Base-by-base conservation (phyloP, 1,140 invertebrate species). In the Bactericera cockerelli region DNA sequence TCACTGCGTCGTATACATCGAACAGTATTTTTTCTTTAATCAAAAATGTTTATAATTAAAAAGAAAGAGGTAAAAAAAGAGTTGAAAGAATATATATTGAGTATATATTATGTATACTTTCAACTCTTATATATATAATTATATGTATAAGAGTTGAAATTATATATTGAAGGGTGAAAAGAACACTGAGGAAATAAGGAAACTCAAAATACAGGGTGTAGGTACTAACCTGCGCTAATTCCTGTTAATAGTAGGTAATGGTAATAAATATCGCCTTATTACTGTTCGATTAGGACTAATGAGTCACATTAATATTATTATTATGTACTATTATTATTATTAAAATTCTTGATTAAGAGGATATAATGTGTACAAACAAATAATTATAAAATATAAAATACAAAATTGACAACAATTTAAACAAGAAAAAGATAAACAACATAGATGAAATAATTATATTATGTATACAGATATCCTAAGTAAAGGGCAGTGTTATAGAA, bases 31-130 rank as follows among this genome's bases (percentile, higher is more conserved):
- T 49, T 49, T 22, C 22, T 49, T 49, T 49, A 49, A 49, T 49
- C 42, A 49, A 49, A 49, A 49, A 49, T 49, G 42, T 49, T 49
- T 49, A 49, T 49, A 49, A 49, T 49, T 49, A 6, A 31, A 49
- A 49, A 49, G 19, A 49, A 49, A 49, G 33, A 49, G n/a, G n/a
- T 49, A 49, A 49, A 49, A 49, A 49, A 49, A 22, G 42, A 49
- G 42, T 4, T 19, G 19, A 49, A 49, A 31, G 13, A 31, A 31
- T 31, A 31, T 31, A 31, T 31, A n/a, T n/a, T n/a, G n/a, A n/a
- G n/a, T n/a, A n/a, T n/a, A n/a, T n/a, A n/a, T n/a, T n/a, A n/a
- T n/a, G n/a, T n/a, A n/a, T n/a, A n/a, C n/a, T n/a, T n/a, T n/a
- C n/a, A n/a, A n/a, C n/a, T n/a, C n/a, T n/a, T n/a, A n/a, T n/a